Evolutionary conservation across 23 tunicate genomes (phyloP).

Genomic region (Trididemnum nubilum): DNA sequence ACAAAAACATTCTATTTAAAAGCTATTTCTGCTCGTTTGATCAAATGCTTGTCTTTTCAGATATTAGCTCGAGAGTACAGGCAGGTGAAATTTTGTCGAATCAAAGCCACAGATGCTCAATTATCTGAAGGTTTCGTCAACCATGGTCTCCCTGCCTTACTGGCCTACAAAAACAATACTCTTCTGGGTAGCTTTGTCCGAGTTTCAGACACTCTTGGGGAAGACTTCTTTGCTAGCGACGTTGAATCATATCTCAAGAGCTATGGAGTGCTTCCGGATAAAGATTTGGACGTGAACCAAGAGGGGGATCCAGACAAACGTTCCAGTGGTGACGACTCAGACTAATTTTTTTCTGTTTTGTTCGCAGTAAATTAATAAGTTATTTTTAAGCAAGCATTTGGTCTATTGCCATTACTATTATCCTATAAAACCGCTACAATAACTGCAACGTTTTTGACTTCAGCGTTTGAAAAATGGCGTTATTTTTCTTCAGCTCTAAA

Average conservation of each 20-base stretch:
- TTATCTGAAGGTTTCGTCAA: constrained; percentile 57
- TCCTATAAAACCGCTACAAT: too few species aligned
- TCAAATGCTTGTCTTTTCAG: constrained; percentile 35
- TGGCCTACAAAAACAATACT: constrained; percentile 80
- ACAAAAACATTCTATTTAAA: too few species aligned
- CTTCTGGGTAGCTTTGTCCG: constrained; percentile 73
- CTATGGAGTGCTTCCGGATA: constrained; percentile 67
- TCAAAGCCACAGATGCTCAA: constrained; percentile 65
- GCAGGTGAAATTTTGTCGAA: constrained; percentile 74
- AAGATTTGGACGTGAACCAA: background rate
- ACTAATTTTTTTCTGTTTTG: background rate
- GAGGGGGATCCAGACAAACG: background rate
- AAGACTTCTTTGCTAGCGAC: constrained; percentile 85
- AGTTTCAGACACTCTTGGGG: constrained; percentile 66
- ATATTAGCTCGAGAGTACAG: constrained; percentile 61
- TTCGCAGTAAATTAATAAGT: too few species aligned
- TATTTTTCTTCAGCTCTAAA: too few species aligned
- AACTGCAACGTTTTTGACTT: too few species aligned
- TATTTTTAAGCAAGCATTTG: too few species aligned
- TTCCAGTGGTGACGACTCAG: background rate
- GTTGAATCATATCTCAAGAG: constrained; percentile 60
- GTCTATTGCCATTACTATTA: too few species aligned
- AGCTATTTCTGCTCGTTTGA: too few species aligned
- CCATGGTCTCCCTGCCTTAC: constrained; percentile 75
- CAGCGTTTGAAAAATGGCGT: too few species aligned